These are phyloP conservation scores for Anableps anableps DNA, from an alignment of 2,797 vertebrate species.

Conservation along the genomic window DNA sequence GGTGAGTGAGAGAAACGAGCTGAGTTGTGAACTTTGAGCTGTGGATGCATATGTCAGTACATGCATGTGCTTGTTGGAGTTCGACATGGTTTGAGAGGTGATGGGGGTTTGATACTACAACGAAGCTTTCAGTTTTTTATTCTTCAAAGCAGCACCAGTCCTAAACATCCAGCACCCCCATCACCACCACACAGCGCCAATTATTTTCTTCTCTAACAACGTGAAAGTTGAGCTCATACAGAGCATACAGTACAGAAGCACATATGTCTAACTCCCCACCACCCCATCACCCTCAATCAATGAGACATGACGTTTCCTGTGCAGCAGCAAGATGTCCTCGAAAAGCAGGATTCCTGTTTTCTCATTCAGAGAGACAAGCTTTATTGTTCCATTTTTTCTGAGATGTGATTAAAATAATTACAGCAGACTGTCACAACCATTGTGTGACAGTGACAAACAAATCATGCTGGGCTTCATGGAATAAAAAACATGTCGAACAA, in stretches of 20 bases:
- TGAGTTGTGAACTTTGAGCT: conserved; percentile 28
- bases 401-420: neutral
- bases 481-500: conserved; percentile 42
- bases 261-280: conserved; percentile 18
- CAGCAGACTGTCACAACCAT: conserved; percentile 46
- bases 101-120: conserved; percentile 65
- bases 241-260: conserved; percentile 20
- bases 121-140: conserved; percentile 69
- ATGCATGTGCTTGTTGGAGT: conserved; percentile 21
- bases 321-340: neutral
- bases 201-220: conserved; percentile 53
- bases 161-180: neutral
- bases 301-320: neutral
- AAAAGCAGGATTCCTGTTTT: conserved; percentile 6
- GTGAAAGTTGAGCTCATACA: conserved; percentile 24
- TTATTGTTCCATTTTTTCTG: conserved; percentile 18
- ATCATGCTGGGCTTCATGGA: conserved; percentile 42
- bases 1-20: conserved; percentile 31
- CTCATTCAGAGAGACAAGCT: neutral
- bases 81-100: conserved; percentile 52
- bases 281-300: neutral
- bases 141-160: conserved; percentile 33
- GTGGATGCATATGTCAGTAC: conserved; percentile 19
- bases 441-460: conserved; percentile 54
- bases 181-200: conserved; percentile 24